A percentile compares a stretch with the other conserved stretches of the same genome.
Evolutionary conservation across 2,888 invertebrate species (phyloP).

Genomic region (Drosophila bunnanda): DNA sequence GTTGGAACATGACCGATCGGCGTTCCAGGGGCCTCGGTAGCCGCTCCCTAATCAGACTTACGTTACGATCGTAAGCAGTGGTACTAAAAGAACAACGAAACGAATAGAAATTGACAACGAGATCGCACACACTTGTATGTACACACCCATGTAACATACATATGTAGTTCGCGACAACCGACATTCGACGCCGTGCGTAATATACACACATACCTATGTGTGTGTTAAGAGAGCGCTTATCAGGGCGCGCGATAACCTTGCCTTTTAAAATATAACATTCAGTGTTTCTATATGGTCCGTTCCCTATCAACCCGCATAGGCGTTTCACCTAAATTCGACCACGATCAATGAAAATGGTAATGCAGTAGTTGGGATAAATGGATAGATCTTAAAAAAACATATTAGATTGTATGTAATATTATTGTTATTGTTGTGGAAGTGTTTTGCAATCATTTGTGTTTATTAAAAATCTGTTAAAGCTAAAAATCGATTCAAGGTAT

Average conservation of each 20-base stretch:
- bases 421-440: no score
- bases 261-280: background rate
- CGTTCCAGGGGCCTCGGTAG: background rate
- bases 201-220: background rate
- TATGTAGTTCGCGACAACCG: conserved; percentile 15
- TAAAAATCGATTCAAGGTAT: no score
- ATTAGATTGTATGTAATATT: no score
- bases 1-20: conserved; percentile 9
- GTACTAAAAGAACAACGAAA: background rate
- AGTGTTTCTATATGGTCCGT: background rate
- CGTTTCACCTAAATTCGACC: background rate
- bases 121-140: conserved; percentile 1
- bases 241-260: conserved; percentile 7
- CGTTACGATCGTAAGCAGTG: background rate
- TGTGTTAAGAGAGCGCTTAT: conserved; percentile 30
- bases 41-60: conserved; percentile 23
- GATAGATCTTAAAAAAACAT: background rate
- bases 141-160: background rate
- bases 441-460: no score
- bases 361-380: background rate
- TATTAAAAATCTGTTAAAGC: no score
- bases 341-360: background rate
- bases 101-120: conserved; percentile 2
- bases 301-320: background rate
- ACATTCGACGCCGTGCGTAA: conserved; percentile 25